phyloP scores from a whole-genome alignment of 2,113 vertebrate genomes.

The Antennarius striatus region DNA sequence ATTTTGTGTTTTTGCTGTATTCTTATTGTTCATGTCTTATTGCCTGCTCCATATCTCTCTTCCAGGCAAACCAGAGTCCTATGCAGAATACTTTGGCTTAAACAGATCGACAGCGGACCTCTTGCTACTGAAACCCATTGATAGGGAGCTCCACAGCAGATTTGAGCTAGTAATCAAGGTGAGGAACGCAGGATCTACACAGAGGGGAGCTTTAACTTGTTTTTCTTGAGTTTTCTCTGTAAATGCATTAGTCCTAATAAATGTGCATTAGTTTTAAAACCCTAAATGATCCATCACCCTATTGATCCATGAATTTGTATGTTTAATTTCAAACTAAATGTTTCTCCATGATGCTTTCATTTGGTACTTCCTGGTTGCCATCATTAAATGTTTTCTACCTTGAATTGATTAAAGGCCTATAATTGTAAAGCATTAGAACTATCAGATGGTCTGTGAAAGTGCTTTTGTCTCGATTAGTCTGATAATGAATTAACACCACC shows the following conservation, averaged over 20 bases:
- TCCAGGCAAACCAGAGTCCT: constrained; percentile 91
- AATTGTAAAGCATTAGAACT: constrained; percentile 17
- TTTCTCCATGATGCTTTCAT: constrained; percentile 5
- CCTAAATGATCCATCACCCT: constrained; percentile 4
- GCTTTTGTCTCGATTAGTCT: constrained; percentile 34
- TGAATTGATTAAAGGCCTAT: constrained; percentile 12
- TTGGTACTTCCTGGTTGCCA: background rate
- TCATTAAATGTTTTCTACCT: constrained; percentile 16
- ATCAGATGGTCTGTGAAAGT: constrained; percentile 1
- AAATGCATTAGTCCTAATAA: too few species aligned
- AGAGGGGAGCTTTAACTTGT: constrained; percentile 5
- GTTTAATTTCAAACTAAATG: constrained; percentile 9
- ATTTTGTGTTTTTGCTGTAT: constrained; percentile 1
- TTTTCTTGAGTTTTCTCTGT: background rate
- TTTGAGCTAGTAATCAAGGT: constrained; percentile 99
- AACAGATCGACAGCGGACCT: constrained; percentile 91
- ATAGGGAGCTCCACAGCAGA: constrained; percentile 89
- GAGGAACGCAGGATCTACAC: constrained; percentile 58
- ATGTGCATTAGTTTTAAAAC: too few species aligned
- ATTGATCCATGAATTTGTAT: background rate
- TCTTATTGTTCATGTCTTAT: constrained; percentile 7
- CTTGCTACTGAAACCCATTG: constrained; percentile 87
- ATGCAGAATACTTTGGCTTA: constrained; percentile 87
- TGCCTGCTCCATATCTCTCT: constrained; percentile 3
- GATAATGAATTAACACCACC: constrained; percentile 21